These are phyloP conservation scores for Scaptomyza polygonia DNA, from an alignment of 2,888 invertebrate genomes.

Conservation along the genomic window DNA sequence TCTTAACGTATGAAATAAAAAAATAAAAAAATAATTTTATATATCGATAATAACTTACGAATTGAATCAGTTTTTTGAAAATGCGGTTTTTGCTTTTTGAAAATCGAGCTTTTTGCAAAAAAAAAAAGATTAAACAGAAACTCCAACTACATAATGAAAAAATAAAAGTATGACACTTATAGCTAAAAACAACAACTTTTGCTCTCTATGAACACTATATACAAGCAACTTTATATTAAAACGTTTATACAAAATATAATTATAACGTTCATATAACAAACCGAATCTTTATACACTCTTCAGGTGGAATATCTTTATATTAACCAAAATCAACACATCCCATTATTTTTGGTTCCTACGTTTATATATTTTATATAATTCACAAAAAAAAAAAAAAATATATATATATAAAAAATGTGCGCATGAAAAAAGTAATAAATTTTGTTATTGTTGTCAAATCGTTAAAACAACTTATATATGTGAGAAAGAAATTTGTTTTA, in stretches of 20 bases:
- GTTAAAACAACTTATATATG: conserved; percentile 59
- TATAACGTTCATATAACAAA: conserved; percentile 54
- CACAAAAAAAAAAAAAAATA: conserved; percentile 36
- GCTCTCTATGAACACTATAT: conserved; percentile 76
- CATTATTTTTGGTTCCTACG: no score
- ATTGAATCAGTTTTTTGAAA: conserved; percentile 73
- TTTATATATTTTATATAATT: conserved; percentile 1
- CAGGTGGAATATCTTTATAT: conserved; percentile 12
- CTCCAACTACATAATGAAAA: conserved; percentile 25
- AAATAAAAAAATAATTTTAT: conserved; percentile 42
- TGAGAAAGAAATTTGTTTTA: conserved; percentile 72
- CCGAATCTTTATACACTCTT: conserved; percentile 45
- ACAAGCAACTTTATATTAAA: conserved; percentile 66
- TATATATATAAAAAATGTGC: conserved; percentile 48
- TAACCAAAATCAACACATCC: no score
- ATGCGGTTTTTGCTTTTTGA: conserved; percentile 79
- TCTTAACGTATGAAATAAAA: conserved; percentile 45
- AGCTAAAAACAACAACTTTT: conserved; percentile 69
- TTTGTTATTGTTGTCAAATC: conserved; percentile 72
- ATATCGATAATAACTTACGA: conserved; percentile 71
- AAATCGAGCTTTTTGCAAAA: conserved; percentile 79
- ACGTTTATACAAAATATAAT: conserved; percentile 58
- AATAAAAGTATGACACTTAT: conserved; percentile 41
- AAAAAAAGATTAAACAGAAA: conserved; percentile 31
- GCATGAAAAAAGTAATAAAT: conserved; percentile 47